These are phyloP conservation scores for Agapornis roseicollis DNA, from an alignment of 2,113 vertebrate genomes.

Conservation along the genomic window DNA sequence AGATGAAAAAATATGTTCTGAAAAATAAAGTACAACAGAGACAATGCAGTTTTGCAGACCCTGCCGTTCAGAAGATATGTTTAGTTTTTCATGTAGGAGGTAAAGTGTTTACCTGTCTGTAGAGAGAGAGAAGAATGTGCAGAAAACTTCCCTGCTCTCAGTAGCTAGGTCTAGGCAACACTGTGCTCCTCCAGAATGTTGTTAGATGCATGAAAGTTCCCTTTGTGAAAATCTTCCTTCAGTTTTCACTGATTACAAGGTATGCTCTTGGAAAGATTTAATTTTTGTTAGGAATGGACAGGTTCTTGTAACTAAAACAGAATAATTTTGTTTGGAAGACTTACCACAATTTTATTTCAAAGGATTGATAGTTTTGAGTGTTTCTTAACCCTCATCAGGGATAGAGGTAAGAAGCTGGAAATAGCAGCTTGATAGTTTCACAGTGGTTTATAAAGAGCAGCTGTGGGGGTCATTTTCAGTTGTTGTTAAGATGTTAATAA, in stretches of 20 bases:
- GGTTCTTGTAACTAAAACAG: not conserved
- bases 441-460: not conserved
- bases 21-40: not conserved
- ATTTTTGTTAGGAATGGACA: not conserved
- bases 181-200: not conserved
- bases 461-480: not conserved
- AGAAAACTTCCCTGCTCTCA: not conserved
- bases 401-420: not conserved
- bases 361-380: not conserved
- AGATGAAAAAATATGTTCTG: not conserved
- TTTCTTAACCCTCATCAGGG: not conserved
- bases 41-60: not conserved
- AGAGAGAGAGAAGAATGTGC: not conserved
- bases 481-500: slow-evolving; percentile 46
- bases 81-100: not conserved
- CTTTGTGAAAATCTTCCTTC: not conserved
- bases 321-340: not conserved
- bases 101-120: not conserved
- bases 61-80: not conserved
- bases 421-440: not conserved
- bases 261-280: not conserved
- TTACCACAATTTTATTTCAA: not conserved
- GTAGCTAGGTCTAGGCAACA: not conserved
- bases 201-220: not conserved
- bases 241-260: not conserved